These are phyloP conservation scores for Tachycineta bicolor DNA, from an alignment of 2,113 vertebrate species.

Conservation along the genomic window DNA sequence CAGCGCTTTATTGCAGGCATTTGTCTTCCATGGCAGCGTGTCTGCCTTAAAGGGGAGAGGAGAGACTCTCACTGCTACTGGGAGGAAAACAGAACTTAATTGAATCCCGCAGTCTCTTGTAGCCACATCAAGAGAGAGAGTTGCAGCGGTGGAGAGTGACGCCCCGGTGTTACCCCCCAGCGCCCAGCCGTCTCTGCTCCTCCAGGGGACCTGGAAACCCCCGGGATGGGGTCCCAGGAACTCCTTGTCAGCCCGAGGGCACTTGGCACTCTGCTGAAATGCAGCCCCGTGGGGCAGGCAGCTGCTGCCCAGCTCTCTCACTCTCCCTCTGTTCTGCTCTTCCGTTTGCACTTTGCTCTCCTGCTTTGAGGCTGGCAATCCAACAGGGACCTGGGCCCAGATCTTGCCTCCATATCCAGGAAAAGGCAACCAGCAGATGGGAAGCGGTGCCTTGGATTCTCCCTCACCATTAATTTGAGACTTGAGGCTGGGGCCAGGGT, in stretches of 20 bases:
- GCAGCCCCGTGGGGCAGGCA: accelerated
- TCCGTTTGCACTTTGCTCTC: background rate
- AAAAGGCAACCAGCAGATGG: accelerated
- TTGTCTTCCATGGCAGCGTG: constrained; percentile 17
- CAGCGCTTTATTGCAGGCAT: constrained; percentile 18
- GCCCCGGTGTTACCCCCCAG: accelerated
- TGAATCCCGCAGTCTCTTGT: background rate
- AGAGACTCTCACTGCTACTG: constrained; percentile 16
- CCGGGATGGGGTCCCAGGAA: background rate
- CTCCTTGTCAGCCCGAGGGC: background rate
- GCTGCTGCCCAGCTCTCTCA: background rate
- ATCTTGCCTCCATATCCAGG: background rate
- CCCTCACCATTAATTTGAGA: background rate
- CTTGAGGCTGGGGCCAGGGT: accelerated
- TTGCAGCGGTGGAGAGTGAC: background rate
- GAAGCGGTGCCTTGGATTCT: accelerated
- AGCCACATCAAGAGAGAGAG: background rate
- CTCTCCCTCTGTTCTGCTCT: background rate
- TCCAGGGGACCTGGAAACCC: background rate
- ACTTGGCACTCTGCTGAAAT: background rate
- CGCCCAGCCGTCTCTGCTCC: background rate
- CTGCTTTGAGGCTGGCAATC: background rate
- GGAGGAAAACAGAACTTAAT: constrained; percentile 40
- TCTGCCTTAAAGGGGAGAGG: background rate
- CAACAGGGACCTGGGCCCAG: background rate